phyloP scores from a whole-genome alignment of 2,797 vertebrate genomes.

The Erpetoichthys calabaricus region DNA sequence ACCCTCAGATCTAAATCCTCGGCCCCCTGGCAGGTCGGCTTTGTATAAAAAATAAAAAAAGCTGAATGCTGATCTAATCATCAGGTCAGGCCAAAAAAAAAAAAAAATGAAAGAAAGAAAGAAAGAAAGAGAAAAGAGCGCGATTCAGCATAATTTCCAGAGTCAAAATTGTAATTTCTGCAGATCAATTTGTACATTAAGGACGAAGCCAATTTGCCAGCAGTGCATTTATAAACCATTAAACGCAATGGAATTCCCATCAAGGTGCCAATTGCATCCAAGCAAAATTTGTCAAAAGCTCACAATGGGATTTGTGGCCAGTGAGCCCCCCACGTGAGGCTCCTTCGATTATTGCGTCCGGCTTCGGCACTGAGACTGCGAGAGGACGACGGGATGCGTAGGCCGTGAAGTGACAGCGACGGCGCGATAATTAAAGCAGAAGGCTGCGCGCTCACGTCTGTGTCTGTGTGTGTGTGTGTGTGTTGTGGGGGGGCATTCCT shows the following conservation, averaged over 20 bases:
- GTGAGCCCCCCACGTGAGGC: no score
- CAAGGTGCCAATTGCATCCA: constrained; percentile 11
- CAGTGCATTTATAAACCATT: constrained; percentile 13
- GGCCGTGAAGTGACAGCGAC: constrained; percentile 20
- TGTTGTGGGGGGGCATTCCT: no score
- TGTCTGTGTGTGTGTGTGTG: no score
- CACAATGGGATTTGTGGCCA: constrained; percentile 5
- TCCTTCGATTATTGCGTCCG: no score
- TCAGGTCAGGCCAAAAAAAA: no score
- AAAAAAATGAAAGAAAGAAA: no score
- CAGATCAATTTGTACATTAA: constrained; percentile 45
- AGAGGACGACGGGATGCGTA: neutral
- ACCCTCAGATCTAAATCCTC: no score
- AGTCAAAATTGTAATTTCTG: constrained; percentile 40
- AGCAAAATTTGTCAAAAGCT: constrained; percentile 21
- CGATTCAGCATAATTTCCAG: constrained; percentile 42
- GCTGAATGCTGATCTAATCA: no score
- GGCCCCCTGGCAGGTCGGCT: no score
- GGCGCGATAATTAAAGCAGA: constrained; percentile 31
- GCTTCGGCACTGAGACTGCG: no score
- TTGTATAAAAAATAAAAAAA: no score
- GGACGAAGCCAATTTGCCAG: constrained; percentile 25
- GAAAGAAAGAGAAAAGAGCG: constrained; percentile 28
- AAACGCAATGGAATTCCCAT: constrained; percentile 6
- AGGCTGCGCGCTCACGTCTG: constrained; percentile 6